Conservation (phyloP, 2,797 vertebrate genomes). For the Taeniopygia guttata region DNA sequence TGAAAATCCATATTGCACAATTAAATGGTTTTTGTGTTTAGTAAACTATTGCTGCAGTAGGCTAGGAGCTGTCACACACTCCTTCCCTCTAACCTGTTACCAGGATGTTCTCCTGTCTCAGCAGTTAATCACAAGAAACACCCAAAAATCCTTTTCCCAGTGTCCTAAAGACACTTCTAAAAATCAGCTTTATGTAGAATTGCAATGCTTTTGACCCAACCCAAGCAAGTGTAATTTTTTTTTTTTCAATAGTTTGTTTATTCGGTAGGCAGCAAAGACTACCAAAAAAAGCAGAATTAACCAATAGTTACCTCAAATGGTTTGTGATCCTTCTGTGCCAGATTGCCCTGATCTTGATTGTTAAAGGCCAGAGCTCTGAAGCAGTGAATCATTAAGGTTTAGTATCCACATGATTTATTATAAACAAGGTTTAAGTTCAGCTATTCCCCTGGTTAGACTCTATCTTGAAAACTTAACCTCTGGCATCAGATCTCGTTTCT, state of each 20-base stretch:
- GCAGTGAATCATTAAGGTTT: slow-evolving; percentile 8
- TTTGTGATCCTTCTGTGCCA: background rate
- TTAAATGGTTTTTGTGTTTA: background rate
- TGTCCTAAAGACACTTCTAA: background rate
- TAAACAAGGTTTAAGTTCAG: slow-evolving; percentile 42
- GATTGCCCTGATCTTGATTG: background rate
- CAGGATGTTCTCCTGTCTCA: background rate
- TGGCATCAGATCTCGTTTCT: slow-evolving; percentile 10
- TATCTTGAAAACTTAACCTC: background rate
- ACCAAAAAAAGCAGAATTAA: background rate
- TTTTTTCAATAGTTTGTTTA: background rate
- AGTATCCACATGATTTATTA: slow-evolving; percentile 25
- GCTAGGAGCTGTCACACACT: background rate
- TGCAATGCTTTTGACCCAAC: background rate
- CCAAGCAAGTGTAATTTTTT: background rate
- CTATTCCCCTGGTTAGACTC: background rate
- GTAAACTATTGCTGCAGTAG: background rate
- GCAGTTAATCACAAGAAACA: background rate
- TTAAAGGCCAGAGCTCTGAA: background rate
- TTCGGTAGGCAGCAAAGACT: background rate
- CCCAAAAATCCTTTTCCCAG: background rate
- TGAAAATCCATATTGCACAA: background rate
- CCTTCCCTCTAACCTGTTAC: background rate
- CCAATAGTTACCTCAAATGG: background rate
- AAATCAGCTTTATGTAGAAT: background rate